phyloP scores from a whole-genome alignment of 2,888 invertebrate genomes.

The Drepanosiphum platanoidis region DNA sequence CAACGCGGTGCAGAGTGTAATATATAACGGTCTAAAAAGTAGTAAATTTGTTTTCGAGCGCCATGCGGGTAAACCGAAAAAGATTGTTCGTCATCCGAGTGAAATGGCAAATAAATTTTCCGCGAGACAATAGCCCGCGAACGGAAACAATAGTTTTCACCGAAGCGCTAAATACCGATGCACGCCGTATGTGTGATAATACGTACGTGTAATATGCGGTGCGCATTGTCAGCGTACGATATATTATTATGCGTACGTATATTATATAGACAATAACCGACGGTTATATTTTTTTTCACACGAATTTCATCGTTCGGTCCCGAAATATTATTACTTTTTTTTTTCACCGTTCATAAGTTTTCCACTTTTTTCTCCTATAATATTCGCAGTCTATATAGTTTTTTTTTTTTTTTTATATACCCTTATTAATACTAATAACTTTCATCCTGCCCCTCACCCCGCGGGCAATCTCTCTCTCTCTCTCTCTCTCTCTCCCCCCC shows the following conservation, averaged over 20 bases:
- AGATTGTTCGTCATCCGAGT: neutral
- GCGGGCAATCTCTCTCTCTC: neutral
- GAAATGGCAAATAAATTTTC: neutral
- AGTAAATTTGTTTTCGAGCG: neutral
- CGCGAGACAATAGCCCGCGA: neutral
- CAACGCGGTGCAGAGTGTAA: too few relatives aligned
- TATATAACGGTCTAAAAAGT: neutral
- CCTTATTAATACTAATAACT: slow-evolving; percentile 52
- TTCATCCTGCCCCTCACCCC: slow-evolving; percentile 1
- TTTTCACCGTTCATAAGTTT: neutral
- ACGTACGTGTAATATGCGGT: neutral
- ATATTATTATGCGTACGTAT: neutral
- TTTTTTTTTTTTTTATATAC: slow-evolving; percentile 16
- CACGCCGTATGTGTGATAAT: too few relatives aligned
- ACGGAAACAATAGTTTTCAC: neutral
- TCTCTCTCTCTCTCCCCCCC: neutral
- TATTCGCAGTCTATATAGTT: neutral
- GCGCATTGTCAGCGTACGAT: neutral
- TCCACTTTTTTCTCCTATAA: neutral
- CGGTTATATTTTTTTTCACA: neutral
- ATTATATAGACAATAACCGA: neutral
- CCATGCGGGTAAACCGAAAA: slow-evolving; percentile 1
- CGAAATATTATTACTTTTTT: slow-evolving; percentile 18
- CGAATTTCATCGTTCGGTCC: slow-evolving; percentile 6
- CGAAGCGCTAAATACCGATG: neutral